Conservation (phyloP, 1,140 invertebrate genomes). For the Rhagoletis pomonella region DNA sequence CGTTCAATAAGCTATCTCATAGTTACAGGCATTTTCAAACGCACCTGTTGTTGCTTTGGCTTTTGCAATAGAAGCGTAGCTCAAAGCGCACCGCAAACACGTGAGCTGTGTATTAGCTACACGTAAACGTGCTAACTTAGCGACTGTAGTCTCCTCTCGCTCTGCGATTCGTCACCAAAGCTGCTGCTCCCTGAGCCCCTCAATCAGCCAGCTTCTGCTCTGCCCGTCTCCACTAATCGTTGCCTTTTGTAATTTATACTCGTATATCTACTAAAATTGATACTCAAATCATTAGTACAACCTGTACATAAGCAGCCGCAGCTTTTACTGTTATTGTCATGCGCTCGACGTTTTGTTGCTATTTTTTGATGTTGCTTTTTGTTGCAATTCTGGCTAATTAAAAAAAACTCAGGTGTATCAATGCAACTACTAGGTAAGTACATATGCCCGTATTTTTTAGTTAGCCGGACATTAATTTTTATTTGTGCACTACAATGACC, state of each 20-base stretch:
- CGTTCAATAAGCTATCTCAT: background rate
- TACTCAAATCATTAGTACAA: conserved; percentile 28
- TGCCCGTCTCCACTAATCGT: background rate
- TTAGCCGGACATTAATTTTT: background rate
- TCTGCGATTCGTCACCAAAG: background rate
- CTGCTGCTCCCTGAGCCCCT: no score
- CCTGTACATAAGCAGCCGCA: background rate
- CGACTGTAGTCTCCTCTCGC: background rate
- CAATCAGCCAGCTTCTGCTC: background rate
- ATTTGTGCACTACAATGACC: background rate
- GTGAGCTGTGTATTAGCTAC: conserved; percentile 44
- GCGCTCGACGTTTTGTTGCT: background rate
- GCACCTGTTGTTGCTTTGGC: background rate
- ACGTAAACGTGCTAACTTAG: conserved; percentile 5
- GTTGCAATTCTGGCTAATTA: no score
- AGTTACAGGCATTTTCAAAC: background rate
- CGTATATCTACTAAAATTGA: background rate
- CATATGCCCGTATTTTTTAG: background rate
- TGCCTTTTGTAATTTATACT: conserved; percentile 15
- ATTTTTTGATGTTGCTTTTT: background rate
- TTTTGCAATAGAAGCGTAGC: background rate
- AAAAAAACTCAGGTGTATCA: background rate
- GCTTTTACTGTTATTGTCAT: conserved; percentile 49
- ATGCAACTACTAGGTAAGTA: background rate
- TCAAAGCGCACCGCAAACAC: conserved; percentile 34